Conservation (phyloP, 2,797 vertebrate genomes). For the Remorina albescens region DNA sequence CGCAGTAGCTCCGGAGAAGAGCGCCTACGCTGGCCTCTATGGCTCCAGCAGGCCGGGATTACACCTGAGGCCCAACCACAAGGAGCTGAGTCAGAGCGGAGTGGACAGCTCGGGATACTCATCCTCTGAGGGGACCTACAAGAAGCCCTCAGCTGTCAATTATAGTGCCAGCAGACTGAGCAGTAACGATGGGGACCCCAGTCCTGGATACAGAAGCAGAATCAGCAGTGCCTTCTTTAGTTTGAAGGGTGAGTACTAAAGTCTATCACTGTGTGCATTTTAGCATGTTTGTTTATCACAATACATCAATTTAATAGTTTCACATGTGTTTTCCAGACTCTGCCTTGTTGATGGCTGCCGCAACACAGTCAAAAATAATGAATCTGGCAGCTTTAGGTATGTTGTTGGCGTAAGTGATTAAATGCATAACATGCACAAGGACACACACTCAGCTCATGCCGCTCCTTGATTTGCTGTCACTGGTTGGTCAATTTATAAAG, state of each 20-base stretch:
- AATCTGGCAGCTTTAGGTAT: constrained; percentile 46
- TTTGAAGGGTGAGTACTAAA: constrained; percentile 56
- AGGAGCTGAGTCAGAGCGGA: constrained; percentile 42
- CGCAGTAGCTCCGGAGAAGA: constrained; percentile 18
- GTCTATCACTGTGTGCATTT: constrained; percentile 10
- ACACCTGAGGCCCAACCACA: constrained; percentile 29
- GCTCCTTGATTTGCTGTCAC: not conserved
- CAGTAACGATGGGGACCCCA: not conserved
- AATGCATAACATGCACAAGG: not conserved
- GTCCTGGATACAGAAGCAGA: constrained; percentile 16
- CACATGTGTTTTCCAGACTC: constrained; percentile 38
- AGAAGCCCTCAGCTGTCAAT: constrained; percentile 9
- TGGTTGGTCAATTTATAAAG: constrained; percentile 18
- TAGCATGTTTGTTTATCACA: not conserved
- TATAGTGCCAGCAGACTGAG: not conserved
- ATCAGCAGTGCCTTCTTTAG: constrained; percentile 36
- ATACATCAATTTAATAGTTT: not conserved
- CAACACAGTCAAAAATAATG: constrained; percentile 30
- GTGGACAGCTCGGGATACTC: constrained; percentile 82
- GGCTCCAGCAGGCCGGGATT: constrained; percentile 20
- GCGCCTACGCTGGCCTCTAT: not conserved
- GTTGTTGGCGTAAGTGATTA: not conserved
- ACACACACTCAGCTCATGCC: not conserved
- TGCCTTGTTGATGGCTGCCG: not conserved
- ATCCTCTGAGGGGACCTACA: constrained; percentile 70